phyloP scores from a whole-genome alignment of 2,113 vertebrate species.

The Monarcha castaneiventris region DNA sequence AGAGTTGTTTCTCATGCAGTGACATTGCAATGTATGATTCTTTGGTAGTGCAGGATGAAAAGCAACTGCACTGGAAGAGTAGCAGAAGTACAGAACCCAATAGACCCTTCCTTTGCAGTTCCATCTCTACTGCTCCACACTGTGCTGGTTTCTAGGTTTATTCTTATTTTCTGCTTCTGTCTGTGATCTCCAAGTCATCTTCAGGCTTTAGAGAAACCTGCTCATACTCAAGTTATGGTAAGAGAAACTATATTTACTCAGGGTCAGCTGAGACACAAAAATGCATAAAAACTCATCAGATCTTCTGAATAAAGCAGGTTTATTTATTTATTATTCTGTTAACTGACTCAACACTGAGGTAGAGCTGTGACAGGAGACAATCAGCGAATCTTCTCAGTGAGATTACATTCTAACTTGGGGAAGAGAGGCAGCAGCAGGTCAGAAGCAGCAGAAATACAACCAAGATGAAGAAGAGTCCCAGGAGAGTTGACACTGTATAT shows the following conservation, averaged over 20 bases:
- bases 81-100: accelerated
- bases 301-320: not conserved
- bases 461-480: not conserved
- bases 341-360: not conserved
- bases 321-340: not conserved
- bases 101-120: not conserved
- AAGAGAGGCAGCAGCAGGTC: not conserved
- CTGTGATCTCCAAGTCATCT: not conserved
- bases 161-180: not conserved
- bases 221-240: not conserved
- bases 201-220: not conserved
- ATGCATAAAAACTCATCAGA: not conserved
- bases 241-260: not conserved
- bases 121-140: not conserved
- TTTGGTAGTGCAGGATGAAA: not conserved
- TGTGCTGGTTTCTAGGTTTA: not conserved
- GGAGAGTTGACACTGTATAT: accelerated
- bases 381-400: not conserved
- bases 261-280: not conserved
- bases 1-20: not conserved
- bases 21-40: not conserved
- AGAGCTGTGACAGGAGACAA: not conserved
- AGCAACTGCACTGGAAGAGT: accelerated
- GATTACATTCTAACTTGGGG: not conserved
- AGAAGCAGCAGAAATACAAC: not conserved